These are phyloP conservation scores for Oryzias sinensis DNA, from an alignment of 2,797 vertebrate genomes.

Conservation along the genomic window DNA sequence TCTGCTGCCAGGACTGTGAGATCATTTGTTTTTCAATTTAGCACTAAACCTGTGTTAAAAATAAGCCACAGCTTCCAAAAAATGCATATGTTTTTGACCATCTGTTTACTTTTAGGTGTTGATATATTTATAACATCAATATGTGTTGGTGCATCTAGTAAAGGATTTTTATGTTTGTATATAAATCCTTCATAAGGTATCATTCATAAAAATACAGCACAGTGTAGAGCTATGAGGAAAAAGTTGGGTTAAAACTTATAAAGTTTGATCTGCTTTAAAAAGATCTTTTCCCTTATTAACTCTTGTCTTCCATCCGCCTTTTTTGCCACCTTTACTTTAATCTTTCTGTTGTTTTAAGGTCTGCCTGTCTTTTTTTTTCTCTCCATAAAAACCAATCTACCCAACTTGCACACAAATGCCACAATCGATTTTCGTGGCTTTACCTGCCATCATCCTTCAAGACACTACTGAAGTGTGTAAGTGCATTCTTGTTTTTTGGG, in stretches of 20 bases:
- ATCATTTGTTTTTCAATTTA: no score
- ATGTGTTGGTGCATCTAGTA: no score
- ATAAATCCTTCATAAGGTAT: no score
- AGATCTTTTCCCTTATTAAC: neutral
- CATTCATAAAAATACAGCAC: no score
- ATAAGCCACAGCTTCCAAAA: no score
- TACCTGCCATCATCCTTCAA: constrained; percentile 75
- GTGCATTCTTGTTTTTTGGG: constrained; percentile 34
- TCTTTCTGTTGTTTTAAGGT: constrained; percentile 36
- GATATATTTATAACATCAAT: no score
- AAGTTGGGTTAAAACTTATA: neutral
- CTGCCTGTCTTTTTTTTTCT: constrained; percentile 45
- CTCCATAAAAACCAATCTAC: constrained; percentile 55
- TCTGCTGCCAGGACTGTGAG: no score
- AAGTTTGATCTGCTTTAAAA: constrained; percentile 17
- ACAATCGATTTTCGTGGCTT: constrained; percentile 71
- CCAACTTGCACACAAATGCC: constrained; percentile 73
- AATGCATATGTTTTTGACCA: no score
- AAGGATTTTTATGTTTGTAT: no score
- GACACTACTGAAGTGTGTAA: constrained; percentile 39
- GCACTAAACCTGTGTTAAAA: no score
- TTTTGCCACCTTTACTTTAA: constrained; percentile 10
- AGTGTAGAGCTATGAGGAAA: no score
- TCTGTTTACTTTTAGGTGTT: no score
- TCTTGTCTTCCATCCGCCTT: constrained; percentile 1